A percentile compares a stretch with the other conserved stretches of the same genome.
Evolutionary conservation across 2,113 vertebrate species (phyloP).

Genomic region (Raphicerus campestris): DNA sequence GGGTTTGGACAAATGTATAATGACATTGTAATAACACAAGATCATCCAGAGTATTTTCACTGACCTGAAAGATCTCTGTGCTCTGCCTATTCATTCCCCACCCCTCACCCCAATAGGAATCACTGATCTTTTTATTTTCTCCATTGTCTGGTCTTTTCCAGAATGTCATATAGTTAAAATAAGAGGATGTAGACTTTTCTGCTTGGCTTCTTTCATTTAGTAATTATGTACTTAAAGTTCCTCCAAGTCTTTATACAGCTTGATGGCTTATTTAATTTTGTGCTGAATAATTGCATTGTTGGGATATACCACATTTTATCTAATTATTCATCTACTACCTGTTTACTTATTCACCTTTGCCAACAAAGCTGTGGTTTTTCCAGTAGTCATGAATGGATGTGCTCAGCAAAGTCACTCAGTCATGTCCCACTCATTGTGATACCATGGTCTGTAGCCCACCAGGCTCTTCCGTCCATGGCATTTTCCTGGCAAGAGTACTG

Average conservation of each 20-base stretch:
- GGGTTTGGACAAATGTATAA: not conserved
- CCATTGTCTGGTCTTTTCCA: not conserved
- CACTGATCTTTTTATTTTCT: not conserved
- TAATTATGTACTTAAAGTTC: not conserved
- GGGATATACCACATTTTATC: not conserved
- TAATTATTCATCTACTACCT: not conserved
- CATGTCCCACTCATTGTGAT: accelerated
- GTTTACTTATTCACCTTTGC: not conserved
- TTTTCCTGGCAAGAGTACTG: not conserved
- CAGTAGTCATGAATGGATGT: not conserved
- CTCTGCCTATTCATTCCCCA: not conserved
- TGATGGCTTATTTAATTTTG: not conserved
- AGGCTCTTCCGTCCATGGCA: not conserved
- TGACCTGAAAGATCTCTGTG: not conserved
- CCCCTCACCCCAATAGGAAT: not conserved
- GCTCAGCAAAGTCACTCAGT: not conserved
- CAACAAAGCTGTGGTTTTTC: not conserved
- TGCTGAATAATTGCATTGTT: not conserved
- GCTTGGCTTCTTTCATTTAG: not conserved
- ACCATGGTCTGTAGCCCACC: not conserved
- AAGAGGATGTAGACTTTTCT: not conserved
- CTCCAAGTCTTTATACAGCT: not conserved
- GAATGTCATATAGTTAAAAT: not conserved
- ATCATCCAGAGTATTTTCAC: not conserved
- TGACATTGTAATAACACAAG: not conserved